Conservation (phyloP, 2,113 vertebrate genomes). For the Chiloscyllium plagiosum region DNA sequence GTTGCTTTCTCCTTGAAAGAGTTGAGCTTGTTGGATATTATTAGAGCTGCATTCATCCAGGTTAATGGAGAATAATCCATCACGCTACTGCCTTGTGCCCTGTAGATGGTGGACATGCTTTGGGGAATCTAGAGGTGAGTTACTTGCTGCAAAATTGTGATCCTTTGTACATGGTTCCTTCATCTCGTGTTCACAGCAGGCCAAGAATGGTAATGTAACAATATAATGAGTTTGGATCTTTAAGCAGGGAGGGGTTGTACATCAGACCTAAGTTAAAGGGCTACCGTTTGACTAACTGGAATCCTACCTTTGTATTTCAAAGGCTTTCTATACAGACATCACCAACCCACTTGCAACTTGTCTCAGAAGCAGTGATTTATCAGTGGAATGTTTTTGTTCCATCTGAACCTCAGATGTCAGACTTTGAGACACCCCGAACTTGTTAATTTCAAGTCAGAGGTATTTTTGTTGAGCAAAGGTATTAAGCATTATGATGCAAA, state of each 20-base stretch:
- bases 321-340: neutral
- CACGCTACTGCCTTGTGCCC: neutral
- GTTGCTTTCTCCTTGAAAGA: neutral
- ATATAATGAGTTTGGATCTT: neutral
- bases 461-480: too few species aligned
- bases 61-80: neutral
- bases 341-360: neutral
- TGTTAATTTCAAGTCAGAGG: neutral
- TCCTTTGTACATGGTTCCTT: neutral
- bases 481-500: too few species aligned
- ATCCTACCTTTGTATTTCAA: neutral
- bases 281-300: neutral
- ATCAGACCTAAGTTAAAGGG: neutral
- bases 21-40: neutral
- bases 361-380: neutral
- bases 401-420: neutral
- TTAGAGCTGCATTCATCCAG: neutral
- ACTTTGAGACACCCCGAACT: neutral
- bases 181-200: too few species aligned
- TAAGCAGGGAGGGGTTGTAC: neutral
- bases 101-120: neutral
- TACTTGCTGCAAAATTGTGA: neutral
- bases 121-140: neutral
- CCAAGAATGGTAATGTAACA: neutral
- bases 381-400: neutral